Percentiles rank a stretch among this genome's conserved stretches.
Conservation (phyloP, 1,140 invertebrate species). For the Saccostrea cuccullata region DNA sequence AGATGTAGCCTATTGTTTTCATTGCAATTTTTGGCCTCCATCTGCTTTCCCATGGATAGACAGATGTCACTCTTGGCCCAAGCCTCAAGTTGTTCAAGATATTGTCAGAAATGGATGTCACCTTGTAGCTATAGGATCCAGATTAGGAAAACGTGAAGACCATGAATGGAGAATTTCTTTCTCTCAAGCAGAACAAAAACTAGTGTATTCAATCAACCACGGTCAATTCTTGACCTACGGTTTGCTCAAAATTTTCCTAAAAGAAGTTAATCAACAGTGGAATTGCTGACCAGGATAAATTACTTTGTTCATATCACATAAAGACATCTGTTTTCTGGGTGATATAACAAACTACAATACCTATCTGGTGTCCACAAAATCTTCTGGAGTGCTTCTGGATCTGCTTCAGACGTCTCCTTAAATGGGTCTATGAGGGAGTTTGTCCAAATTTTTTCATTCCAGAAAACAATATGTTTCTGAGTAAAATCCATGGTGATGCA, state of each 20-base stretch:
- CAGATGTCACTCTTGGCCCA: neutral
- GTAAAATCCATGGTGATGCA: neutral
- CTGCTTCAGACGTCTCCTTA: neutral
- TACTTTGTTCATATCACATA: neutral
- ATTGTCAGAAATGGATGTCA: slow-evolving; percentile 16
- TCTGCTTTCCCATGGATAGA: neutral
- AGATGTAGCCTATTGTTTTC: neutral
- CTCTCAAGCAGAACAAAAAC: neutral
- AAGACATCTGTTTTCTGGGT: neutral
- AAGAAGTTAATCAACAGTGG: neutral
- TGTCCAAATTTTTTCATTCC: neutral
- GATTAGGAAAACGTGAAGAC: neutral
- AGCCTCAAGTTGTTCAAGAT: neutral
- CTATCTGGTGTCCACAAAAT: neutral
- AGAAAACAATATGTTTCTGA: slow-evolving; percentile 1
- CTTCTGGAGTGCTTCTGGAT: neutral
- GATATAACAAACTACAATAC: neutral
- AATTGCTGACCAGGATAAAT: neutral
- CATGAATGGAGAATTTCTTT: neutral
- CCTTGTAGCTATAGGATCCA: neutral
- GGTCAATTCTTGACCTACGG: neutral
- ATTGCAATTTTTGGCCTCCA: neutral
- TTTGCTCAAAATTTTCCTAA: neutral
- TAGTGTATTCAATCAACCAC: neutral
- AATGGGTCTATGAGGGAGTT: neutral